Evolutionary conservation across 1,140 invertebrate genomes (phyloP), one percentile per base, ranked within the genome.

Genomic region (Tyrophagus putrescentiae): DNA sequence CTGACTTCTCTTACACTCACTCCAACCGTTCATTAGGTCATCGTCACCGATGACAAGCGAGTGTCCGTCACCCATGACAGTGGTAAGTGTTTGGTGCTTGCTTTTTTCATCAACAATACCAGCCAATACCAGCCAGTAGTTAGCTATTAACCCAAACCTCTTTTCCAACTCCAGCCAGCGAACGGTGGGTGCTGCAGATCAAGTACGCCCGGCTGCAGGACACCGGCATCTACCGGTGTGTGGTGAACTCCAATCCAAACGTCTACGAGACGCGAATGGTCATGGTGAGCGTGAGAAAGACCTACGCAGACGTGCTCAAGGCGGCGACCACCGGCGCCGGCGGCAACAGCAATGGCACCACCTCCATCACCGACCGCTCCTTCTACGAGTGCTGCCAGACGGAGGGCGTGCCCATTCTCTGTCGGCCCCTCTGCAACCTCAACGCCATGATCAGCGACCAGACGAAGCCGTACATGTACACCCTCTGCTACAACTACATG

Each of bases 171-270:
- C 73, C 77, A 76, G 82, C 81, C 16, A 83, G 83, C 1, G 83
- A 86, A 67, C 83, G 86, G 13, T 88, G 84, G 84, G 83, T 86
- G 28, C 74, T 88, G n/a, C 78, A 82, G 39, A 84, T 88, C 65
- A 81, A 80, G 65, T 72, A 76, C 27, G 77, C 80, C 1, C 80
- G 77, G 65, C 69, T 78, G 3, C 75, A 75, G 6, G 85, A 88
- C 70, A 78, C 82, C 4, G 85, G 84, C 3, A 74, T 84, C 6
- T 88, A 88, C 67, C 78, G 82, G 62, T 88, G 85, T 65, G 84
- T 87, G 71, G 78, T 87, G 0, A 87, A 87, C 73, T 84, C 80
- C n/a, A 79, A 80, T 63, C 84, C 84, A 0, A 77, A 80, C 3
- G 74, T 85, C 16, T 75, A 80, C 45, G 84, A 83, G 62, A 84